Evolutionary conservation across 2,888 invertebrate genomes (phyloP).

Genomic region (Catocala nupta): DNA sequence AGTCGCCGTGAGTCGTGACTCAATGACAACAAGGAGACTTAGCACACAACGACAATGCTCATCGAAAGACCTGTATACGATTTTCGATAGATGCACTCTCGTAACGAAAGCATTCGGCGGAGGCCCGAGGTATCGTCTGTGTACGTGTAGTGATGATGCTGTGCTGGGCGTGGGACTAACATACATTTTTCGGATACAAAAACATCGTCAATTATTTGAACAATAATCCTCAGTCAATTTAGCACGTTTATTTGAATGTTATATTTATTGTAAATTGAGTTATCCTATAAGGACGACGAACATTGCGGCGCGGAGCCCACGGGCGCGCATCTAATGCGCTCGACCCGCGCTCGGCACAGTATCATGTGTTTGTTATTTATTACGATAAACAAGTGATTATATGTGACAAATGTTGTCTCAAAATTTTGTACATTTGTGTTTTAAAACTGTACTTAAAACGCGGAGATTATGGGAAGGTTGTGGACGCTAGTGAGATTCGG

Average conservation of each 20-base stretch:
- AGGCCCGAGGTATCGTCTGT: slow-evolving; percentile 2
- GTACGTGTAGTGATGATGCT: slow-evolving; percentile 20
- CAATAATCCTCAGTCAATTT: slow-evolving; percentile 39
- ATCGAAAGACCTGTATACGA: slow-evolving; percentile 65
- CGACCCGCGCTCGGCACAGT: slow-evolving; percentile 34
- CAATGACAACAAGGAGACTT: slow-evolving; percentile 18
- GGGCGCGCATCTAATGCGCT: slow-evolving; percentile 44
- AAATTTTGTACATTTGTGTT: slow-evolving; percentile 60
- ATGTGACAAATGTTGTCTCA: slow-evolving; percentile 53
- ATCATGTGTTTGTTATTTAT: slow-evolving; percentile 48
- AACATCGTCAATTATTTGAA: slow-evolving; percentile 59
- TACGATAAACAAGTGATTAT: slow-evolving; percentile 29
- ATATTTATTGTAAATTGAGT: slow-evolving; percentile 21
- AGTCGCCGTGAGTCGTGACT: slow-evolving; percentile 21
- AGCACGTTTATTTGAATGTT: slow-evolving; percentile 17
- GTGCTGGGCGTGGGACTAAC: slow-evolving; percentile 22
- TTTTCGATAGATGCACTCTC: slow-evolving; percentile 32
- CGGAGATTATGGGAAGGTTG: slow-evolving; percentile 29
- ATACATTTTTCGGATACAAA: slow-evolving; percentile 17
- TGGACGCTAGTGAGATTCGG: slow-evolving; percentile 29
- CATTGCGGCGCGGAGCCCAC: slow-evolving; percentile 27
- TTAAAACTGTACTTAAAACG: slow-evolving; percentile 62
- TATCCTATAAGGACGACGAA: slow-evolving; percentile 43
- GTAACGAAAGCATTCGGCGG: no score
- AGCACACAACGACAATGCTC: slow-evolving; percentile 59